Conservation (phyloP, 2,797 vertebrate genomes). For the Coreius guichenoti region DNA sequence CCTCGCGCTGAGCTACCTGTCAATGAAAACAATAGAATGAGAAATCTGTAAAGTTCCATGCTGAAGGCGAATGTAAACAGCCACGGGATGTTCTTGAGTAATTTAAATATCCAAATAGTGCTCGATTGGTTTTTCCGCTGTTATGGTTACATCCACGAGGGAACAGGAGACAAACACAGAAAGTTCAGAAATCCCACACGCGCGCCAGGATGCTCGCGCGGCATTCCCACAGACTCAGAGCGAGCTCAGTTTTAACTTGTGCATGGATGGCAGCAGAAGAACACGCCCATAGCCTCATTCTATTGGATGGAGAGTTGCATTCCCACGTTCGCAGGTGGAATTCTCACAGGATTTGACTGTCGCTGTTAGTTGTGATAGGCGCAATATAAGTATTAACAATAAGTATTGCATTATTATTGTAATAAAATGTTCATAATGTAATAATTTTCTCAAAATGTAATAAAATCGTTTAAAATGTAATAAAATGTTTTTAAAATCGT, state of each 20-base stretch:
- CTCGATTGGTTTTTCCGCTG: neutral
- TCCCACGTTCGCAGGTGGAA: constrained; percentile 19
- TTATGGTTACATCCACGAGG: neutral
- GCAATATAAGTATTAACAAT: too few relatives aligned
- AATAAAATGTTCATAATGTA: too few relatives aligned
- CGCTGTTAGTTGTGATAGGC: neutral
- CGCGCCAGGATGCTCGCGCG: constrained; percentile 48
- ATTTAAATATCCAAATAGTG: constrained; percentile 19
- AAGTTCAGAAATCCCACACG: constrained; percentile 38
- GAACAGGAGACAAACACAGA: constrained; percentile 53
- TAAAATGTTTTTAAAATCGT: too few relatives aligned
- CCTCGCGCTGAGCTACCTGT: constrained; percentile 64
- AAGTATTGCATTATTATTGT: too few relatives aligned
- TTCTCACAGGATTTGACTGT: neutral
- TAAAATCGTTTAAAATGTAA: too few relatives aligned
- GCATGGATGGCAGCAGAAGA: constrained; percentile 51
- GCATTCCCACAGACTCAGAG: constrained; percentile 67
- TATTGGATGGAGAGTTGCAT: constrained; percentile 64
- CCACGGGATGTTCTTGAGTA: constrained; percentile 15
- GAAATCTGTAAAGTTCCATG: constrained; percentile 69
- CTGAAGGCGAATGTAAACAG: constrained; percentile 35
- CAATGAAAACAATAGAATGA: constrained; percentile 68
- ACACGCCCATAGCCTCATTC: constrained; percentile 69
- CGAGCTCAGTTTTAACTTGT: constrained; percentile 79
- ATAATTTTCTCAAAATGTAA: too few relatives aligned